Evolutionary conservation across 2,888 invertebrate genomes (phyloP).

Genomic region (Gerris lacustris): DNA sequence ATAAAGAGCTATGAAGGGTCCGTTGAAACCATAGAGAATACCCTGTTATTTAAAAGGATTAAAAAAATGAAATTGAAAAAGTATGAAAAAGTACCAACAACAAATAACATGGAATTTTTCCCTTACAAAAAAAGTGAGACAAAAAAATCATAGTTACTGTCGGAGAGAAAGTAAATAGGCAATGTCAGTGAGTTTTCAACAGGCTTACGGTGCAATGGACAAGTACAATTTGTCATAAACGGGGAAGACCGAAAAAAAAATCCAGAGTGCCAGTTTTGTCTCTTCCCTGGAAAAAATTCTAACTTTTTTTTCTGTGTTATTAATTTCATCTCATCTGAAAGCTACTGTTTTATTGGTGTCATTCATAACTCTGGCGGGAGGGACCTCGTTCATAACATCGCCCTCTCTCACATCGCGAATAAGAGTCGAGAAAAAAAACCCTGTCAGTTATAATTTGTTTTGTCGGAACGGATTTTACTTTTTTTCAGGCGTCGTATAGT

Average conservation of each 20-base stretch:
- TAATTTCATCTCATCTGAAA: conserved; percentile 3
- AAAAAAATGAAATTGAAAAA: no score
- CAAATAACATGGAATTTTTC: no score
- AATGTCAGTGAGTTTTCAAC: conserved; percentile 1
- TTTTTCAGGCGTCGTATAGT: not conserved
- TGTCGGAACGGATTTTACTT: not conserved
- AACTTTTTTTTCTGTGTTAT: not conserved
- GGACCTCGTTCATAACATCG: not conserved
- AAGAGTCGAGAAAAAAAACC: not conserved
- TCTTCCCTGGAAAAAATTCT: not conserved
- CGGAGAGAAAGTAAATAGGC: not conserved
- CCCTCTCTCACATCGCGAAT: not conserved
- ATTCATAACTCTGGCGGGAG: not conserved
- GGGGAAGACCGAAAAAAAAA: not conserved
- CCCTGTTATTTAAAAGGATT: no score
- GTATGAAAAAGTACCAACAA: no score
- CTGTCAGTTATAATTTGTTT: conserved; percentile 3
- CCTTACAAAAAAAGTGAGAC: no score
- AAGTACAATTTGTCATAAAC: not conserved
- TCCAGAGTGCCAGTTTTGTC: not conserved
- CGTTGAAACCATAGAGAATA: no score
- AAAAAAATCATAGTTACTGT: no score
- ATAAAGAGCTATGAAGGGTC: no score
- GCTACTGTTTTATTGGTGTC: conserved; percentile 3
- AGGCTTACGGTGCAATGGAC: not conserved